Base-by-base conservation (phyloP, 2,113 vertebrate species). In the Lamprotornis superbus region DNA sequence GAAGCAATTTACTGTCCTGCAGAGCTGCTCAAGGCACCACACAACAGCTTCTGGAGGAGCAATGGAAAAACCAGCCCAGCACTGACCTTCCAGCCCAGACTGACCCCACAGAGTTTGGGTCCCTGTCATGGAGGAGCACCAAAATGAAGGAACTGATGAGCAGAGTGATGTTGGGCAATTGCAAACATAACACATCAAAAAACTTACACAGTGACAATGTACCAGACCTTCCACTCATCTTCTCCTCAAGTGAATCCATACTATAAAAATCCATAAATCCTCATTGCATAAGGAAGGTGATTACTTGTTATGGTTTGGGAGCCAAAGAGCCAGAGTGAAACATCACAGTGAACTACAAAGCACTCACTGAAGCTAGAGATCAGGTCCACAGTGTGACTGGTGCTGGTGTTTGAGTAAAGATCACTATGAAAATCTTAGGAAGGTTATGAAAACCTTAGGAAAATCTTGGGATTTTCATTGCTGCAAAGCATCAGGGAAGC, bases 171-270 rank as follows among this genome's bases (percentile, higher is more conserved):
- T 3, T 31, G 24, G 56, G 37, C 53, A 56, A 76, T 35, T 55
- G 21, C 25, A 81, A 75, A 75, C 11, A 12, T 9, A 84, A 47
- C 11, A 4, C 5, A 13, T 0, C 6, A 12, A 59, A 67, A 71
- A 75, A n/a, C 1, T 1, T 6, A 15, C 5, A 40, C 21, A 24
- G 35, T 31, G 49, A 47, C 37, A 49, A 33, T 0, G 1, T 8
- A 56, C 33, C 90, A 91, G 40, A n/a, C 50, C 22, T 47, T 22
- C 27, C 78, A 25, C 7, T 60, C 49, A 31, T 30, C 81, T 6
- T 19, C 33, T 84, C 57, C 44, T 64, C 64, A 15, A 37, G 28
- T 12, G 31, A 57, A 42, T 76, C 80, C 40, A 56, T 31, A 44
- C 25, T 23, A 14, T 27, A 25, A 21, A 19, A 75, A 56, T 25